A percentile compares a stretch with the other conserved stretches of the same genome.
Conservation (phyloP, 2,113 vertebrate genomes). For the Harpagus bidentatus region DNA sequence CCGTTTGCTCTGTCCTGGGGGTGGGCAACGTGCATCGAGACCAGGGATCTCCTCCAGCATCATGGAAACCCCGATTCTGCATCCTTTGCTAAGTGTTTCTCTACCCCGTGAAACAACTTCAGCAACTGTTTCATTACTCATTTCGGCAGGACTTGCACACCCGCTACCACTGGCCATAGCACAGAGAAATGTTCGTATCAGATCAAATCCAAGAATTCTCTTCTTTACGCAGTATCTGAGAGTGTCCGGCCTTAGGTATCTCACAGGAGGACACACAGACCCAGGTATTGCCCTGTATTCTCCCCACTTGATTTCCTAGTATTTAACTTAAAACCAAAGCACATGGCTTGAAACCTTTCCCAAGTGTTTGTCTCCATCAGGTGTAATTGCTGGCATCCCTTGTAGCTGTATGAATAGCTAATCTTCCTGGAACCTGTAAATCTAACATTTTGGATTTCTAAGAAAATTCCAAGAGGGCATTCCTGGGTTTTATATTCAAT, state of each 20-base stretch:
- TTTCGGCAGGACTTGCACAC: not conserved
- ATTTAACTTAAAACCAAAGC: not conserved
- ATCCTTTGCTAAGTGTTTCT: not conserved
- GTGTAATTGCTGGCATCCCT: not conserved
- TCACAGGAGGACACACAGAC: not conserved
- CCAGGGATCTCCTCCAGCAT: not conserved
- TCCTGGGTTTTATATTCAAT: not conserved
- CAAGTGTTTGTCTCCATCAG: not conserved
- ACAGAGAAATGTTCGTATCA: not conserved
- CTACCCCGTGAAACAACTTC: not conserved
- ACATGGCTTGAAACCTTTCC: not conserved
- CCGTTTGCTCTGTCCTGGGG: not conserved
- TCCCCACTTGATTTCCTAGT: not conserved
- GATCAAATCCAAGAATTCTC: not conserved
- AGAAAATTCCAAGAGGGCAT: not conserved
- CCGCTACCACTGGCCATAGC: fast-evolving
- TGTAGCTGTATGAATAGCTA: not conserved
- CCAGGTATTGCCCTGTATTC: not conserved
- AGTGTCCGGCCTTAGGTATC: fast-evolving
- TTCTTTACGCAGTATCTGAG: not conserved
- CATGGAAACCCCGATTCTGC: not conserved
- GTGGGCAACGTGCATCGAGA: fast-evolving
- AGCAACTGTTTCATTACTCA: fast-evolving
- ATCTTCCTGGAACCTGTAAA: not conserved
- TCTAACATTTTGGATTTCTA: not conserved